Evolutionary conservation across 35 echinoderm and acorn worm species (phyloP), one percentile per base, ranked within the genome.

Genomic region (Nesometra sesokonis): DNA sequence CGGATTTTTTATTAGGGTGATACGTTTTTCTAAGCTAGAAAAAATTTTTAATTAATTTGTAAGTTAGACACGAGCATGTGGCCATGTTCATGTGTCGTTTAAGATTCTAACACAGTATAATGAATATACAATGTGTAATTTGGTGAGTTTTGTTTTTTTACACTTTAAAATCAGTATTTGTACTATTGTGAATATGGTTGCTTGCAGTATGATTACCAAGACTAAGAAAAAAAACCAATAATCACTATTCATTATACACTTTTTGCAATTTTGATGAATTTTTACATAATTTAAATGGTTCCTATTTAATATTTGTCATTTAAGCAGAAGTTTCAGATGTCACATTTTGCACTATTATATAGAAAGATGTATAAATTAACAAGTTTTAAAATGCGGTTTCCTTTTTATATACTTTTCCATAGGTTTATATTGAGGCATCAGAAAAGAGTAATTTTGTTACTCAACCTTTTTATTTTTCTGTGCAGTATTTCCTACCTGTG

Each of bases 361-460:
- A 67, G 52, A 67, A 67, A 67, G 52, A 67, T 67, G 52, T 67
- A 67, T 67, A 67, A 67, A 67, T 67, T 67, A 67, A 67, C 52
- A 67, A 17, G 52, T 67, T 67, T 67, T 67, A 67, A 43, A 43
- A 67, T 67, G 52, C 21, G 8, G 52, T 67, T 67, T 67, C 52
- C 52, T 67, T 67, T 67, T 67, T 67, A 27, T 67, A 67, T 67
- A n/a, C 52, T 67, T 67, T 67, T 67, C 52, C 52, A 67, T 67
- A 67, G 52, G 52, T 67, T 67, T 67, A 67, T 67, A 67, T 67
- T 67, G 52, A 67, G 52, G 52, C 52, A 67, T 13, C 52, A 67
- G 21, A 67, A 67, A 67, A 27, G 21, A 19, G 7, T 13, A 5
- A 67, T 67, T 67, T 67, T 17, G 52, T 67, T 67, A 67, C 52